Conservation (phyloP, 2,797 vertebrate species). For the Masticophis lateralis region DNA sequence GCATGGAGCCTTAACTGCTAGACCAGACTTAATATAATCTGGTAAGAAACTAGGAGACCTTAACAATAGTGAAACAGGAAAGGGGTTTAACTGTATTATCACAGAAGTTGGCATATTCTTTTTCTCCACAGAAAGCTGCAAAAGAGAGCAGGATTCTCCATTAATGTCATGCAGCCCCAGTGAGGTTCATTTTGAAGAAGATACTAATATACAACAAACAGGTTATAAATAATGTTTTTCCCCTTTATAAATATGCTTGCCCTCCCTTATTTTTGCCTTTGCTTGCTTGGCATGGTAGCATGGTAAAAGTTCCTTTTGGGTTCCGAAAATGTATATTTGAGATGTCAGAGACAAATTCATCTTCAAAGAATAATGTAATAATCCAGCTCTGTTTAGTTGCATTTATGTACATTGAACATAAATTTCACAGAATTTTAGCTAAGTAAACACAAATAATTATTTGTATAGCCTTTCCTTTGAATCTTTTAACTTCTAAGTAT, state of each 20-base stretch:
- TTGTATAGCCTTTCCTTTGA: neutral
- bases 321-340: neutral
- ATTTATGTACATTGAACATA: neutral
- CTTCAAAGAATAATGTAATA: neutral
- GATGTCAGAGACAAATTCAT: neutral
- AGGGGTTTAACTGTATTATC: neutral
- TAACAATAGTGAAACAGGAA: neutral
- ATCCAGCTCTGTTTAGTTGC: neutral
- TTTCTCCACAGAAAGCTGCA: slow-evolving; percentile 64
- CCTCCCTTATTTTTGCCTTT: neutral
- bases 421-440: neutral
- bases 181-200: slow-evolving; percentile 62
- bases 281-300: neutral
- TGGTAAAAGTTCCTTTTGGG: neutral
- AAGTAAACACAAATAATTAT: neutral
- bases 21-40: neutral
- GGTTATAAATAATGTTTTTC: slow-evolving; percentile 20
- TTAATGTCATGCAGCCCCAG: slow-evolving; percentile 44
- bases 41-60: neutral
- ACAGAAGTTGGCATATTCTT: slow-evolving; percentile 2
- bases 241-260: slow-evolving; percentile 6
- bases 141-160: slow-evolving; percentile 59
- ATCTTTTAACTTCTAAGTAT: neutral
- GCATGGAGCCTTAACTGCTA: neutral
- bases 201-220: slow-evolving; percentile 55